Percentiles rank a stretch among this genome's conserved stretches.
phyloP scores from a whole-genome alignment of 2,888 invertebrate species.

The Molanna angustata region DNA sequence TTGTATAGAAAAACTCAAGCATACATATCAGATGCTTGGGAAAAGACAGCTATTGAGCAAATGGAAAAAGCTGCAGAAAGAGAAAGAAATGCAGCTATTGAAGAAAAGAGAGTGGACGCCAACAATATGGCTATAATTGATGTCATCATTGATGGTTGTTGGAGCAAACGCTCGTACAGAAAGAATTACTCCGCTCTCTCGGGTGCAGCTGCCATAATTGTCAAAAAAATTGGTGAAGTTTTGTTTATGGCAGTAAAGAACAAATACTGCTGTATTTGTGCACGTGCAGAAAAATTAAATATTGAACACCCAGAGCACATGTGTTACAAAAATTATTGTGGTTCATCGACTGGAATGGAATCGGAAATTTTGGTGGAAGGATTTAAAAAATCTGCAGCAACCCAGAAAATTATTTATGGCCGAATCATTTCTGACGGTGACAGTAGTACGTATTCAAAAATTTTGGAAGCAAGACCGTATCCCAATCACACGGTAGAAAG shows the following conservation, averaged over 20 bases:
- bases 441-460: neutral
- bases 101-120: too few species aligned
- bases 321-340: constrained; percentile 1
- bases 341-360: neutral
- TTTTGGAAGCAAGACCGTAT: constrained; percentile 3
- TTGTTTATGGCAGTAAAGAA: constrained; percentile 1
- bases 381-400: neutral
- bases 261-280: constrained; percentile 2
- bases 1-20: too few species aligned
- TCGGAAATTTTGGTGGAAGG: constrained; percentile 1
- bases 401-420: neutral
- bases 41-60: too few species aligned
- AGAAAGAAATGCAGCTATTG: too few species aligned
- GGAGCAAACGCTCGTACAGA: too few species aligned
- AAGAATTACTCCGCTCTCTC: too few species aligned
- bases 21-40: too few species aligned
- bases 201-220: too few species aligned
- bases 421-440: neutral
- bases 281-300: neutral
- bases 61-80: too few species aligned
- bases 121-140: too few species aligned
- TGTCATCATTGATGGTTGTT: too few species aligned
- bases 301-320: neutral
- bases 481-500: neutral
- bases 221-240: neutral